Evolutionary conservation across 1,140 invertebrate species (phyloP).

Genomic region (Aplysia californica): DNA sequence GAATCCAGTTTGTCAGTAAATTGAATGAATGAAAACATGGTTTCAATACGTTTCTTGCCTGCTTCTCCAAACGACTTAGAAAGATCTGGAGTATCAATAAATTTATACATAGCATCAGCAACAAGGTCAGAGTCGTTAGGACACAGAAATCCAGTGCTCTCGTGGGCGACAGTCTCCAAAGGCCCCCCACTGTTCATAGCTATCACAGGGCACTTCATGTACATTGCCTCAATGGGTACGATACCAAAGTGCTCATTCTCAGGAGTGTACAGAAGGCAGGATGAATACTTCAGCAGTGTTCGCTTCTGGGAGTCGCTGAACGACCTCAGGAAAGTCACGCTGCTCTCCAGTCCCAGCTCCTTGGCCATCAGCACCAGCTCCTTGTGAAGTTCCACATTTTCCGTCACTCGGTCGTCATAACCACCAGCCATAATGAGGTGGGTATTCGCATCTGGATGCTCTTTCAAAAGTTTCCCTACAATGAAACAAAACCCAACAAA

Average conservation of each 20-base stretch:
- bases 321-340: conserved; percentile 87
- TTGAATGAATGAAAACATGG: conserved; percentile 83
- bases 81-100: conserved; percentile 72
- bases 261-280: conserved; percentile 93
- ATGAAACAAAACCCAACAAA: conserved; percentile 14
- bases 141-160: conserved; percentile 91
- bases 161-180: conserved; percentile 89
- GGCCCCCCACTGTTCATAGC: conserved; percentile 97
- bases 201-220: conserved; percentile 90
- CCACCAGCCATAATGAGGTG: conserved; percentile 97
- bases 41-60: conserved; percentile 78
- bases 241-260: conserved; percentile 99
- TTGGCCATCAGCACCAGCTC: conserved; percentile 79
- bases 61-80: conserved; percentile 76
- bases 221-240: conserved; percentile 99
- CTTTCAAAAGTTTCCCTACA: conserved; percentile 52
- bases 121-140: conserved; percentile 77
- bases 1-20: conserved; percentile 78
- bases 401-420: conserved; percentile 88
- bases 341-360: conserved; percentile 77
- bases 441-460: conserved; percentile 67
- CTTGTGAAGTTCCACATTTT: conserved; percentile 90
- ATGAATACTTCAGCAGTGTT: conserved; percentile 79
- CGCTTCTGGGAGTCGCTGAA: conserved; percentile 88
- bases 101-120: conserved; percentile 80